Percentiles rank a stretch among this genome's conserved stretches.
phyloP scores from a whole-genome alignment of 2,888 invertebrate species.

The Alentia gelatinosa region DNA sequence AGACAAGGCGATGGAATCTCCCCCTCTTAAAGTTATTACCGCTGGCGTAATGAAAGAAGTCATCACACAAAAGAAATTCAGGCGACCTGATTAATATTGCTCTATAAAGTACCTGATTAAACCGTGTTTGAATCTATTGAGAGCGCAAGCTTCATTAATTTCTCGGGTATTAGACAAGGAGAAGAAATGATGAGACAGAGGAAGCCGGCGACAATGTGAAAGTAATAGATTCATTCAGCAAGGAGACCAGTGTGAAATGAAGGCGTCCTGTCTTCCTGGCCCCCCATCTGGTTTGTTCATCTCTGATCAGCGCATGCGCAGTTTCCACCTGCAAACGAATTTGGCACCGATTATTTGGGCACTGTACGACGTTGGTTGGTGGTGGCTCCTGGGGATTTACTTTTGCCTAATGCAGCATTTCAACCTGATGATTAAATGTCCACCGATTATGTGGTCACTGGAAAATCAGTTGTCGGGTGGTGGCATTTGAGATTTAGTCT shows the following conservation, averaged over 20 bases:
- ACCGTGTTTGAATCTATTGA: conserved; percentile 36
- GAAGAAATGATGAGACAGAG: conserved; percentile 36
- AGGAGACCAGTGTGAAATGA: neutral
- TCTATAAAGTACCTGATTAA: conserved; percentile 45
- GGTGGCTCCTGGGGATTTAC: too few relatives aligned
- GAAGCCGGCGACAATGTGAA: conserved; percentile 9
- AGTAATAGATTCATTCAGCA: conserved; percentile 37
- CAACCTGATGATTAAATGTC: too few relatives aligned
- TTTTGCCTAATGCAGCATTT: too few relatives aligned
- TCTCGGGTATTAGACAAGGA: neutral
- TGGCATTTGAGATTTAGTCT: too few relatives aligned
- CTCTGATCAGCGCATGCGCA: too few relatives aligned
- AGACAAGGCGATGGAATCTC: neutral
- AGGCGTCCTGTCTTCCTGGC: too few relatives aligned
- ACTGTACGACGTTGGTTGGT: too few relatives aligned
- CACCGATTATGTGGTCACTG: too few relatives aligned
- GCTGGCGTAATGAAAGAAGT: neutral
- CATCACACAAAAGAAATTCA: conserved; percentile 21
- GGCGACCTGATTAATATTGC: conserved; percentile 44
- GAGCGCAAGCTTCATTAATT: conserved; percentile 41
- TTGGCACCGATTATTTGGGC: too few relatives aligned
- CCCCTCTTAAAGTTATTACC: conserved; percentile 20
- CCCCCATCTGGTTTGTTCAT: too few relatives aligned
- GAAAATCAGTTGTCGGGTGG: too few relatives aligned
- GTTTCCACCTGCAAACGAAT: too few relatives aligned